Conservation (phyloP, 2,888 invertebrate species). For the Agrotis ipsilon region DNA sequence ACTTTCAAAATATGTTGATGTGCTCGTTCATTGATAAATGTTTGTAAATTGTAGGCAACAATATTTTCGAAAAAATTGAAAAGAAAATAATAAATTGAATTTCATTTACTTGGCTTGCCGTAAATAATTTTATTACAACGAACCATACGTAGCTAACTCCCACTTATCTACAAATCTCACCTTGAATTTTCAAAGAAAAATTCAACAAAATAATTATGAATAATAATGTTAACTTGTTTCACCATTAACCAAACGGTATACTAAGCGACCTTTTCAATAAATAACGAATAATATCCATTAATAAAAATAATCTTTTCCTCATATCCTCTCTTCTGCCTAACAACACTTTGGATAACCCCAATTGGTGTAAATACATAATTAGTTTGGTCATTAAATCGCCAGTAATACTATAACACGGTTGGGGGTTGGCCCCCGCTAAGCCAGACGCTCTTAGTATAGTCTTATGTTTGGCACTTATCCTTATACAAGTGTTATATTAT, state of each 20-base stretch:
- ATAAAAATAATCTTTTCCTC: neutral
- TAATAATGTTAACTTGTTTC: too few species aligned
- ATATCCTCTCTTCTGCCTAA: neutral
- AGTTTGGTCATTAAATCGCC: conserved; percentile 68
- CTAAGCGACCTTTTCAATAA: neutral
- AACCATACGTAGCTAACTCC: neutral
- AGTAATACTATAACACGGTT: conserved; percentile 57
- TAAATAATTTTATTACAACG: neutral
- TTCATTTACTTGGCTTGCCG: neutral
- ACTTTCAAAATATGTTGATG: too few species aligned
- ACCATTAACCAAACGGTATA: neutral
- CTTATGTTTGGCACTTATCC: conserved; percentile 38
- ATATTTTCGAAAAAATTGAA: neutral
- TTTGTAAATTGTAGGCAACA: too few species aligned
- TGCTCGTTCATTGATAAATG: too few species aligned
- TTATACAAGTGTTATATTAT: conserved; percentile 10
- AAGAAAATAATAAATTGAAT: too few species aligned
- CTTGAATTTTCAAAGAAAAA: neutral
- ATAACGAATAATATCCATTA: neutral
- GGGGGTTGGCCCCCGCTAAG: conserved; percentile 60
- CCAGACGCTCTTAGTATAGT: conserved; percentile 56
- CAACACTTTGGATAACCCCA: conserved; percentile 51
- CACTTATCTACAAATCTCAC: neutral
- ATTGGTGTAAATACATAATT: conserved; percentile 66
- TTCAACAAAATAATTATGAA: neutral